These are phyloP conservation scores for Chalcis sispes DNA, from an alignment of 2,888 invertebrate genomes.

Conservation along the genomic window DNA sequence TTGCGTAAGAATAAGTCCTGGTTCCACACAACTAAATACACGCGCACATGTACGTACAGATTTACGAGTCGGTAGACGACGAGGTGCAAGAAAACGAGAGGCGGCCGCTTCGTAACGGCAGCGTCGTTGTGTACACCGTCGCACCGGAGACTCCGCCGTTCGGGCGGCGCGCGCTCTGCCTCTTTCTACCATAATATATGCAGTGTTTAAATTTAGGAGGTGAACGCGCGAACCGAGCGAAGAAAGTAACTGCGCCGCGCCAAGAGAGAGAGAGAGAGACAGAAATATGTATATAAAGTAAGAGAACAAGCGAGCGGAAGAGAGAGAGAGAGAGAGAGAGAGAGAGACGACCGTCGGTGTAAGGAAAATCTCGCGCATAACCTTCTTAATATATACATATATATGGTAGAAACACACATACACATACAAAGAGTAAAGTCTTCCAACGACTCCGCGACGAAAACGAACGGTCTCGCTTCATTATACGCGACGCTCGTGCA, in stretches of 20 bases:
- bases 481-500: slow-evolving; percentile 74
- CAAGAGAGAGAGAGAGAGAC: slow-evolving; percentile 1
- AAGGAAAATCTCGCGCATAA: slow-evolving; percentile 33
- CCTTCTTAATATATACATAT: slow-evolving; percentile 17
- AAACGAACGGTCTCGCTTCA: slow-evolving; percentile 74
- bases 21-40: too few relatives aligned
- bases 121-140: too few relatives aligned
- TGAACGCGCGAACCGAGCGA: too few relatives aligned
- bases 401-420: neutral
- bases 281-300: neutral
- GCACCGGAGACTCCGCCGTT: too few relatives aligned
- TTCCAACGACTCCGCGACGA: slow-evolving; percentile 14
- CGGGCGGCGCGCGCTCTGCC: neutral
- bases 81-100: neutral
- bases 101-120: too few relatives aligned
- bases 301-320: neutral
- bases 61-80: neutral
- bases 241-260: neutral
- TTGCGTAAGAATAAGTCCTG: slow-evolving; percentile 44
- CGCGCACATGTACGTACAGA: neutral
- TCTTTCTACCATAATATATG: slow-evolving; percentile 44
- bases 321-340: neutral
- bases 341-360: neutral
- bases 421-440: neutral
- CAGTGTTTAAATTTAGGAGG: slow-evolving; percentile 50